Base-by-base conservation (phyloP, 2,888 invertebrate genomes). In the Catocala fraxini region DNA sequence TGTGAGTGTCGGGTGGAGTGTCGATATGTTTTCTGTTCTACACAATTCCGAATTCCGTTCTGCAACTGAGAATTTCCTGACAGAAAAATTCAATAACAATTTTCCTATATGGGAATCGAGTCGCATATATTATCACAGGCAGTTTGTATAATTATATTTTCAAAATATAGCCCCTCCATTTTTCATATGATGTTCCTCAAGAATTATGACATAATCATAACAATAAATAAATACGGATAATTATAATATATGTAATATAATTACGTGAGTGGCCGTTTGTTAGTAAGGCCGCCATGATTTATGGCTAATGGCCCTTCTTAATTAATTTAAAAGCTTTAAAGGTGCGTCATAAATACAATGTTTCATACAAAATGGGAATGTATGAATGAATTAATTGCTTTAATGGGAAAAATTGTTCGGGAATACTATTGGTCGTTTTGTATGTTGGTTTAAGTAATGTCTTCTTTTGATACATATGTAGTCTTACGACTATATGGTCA, bases 261-360 rank as follows among this genome's bases (percentile, higher is more conserved):
- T 77, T 73, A 75, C 59, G 64, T 65, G 73, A 77, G 68, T 69
- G 73, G 63, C 45, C 51, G 61, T 65, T 75, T 73, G 69, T 63
- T 73, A 68, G 54, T 71, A 65, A 58, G 63, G 68, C 48, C 54
- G 39, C 54, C 65, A 76, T 77, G 75, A 76, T 76, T 75, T 77
- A 77, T 70, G 33, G 45, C 25, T 59, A 63, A 63, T 63, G 53
- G 53, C 5, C 51, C 15, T 51, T 58, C 55, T 59, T 63, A 73
- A 77, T 77, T 71, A 57, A 56, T 71, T 73, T 69, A 67, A 77
- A 75, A 77, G 70, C 63, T 57, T 13, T 9, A 56, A 53, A 58
- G 63, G 58, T 54, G 51, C 51, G 63, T 46, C 52, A 15, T 47
- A 33, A 47, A 41, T 13, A 52, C 33, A 46, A 25, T 25, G 49